Evolutionary conservation across 2,888 invertebrate species (phyloP), one percentile per base, ranked within the genome.

Genomic region (Meiosimyza decipiens): DNA sequence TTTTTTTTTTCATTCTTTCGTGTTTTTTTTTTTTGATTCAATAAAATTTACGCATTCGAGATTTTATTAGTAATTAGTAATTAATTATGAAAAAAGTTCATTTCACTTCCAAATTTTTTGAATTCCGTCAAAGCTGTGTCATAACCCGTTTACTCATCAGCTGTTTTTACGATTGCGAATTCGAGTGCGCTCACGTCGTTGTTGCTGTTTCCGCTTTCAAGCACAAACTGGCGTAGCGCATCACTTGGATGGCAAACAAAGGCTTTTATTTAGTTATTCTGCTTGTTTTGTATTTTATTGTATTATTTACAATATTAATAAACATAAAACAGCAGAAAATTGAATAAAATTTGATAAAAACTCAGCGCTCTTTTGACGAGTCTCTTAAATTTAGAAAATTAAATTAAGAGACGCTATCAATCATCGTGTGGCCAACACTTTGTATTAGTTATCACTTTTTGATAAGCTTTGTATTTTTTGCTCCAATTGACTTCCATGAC

Each of bases 241-340:
- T 54, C 62, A 54, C 52, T 64, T 22, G 51, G 40, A 40, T 33
- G 49, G n/a, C 51, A 47, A 47, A 63, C 63, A 63, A 49, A 63
- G 40, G 63, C 63, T 63, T 49, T 9, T 5, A 40, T 64, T 69
- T 68, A 22, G 50, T 13, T 22, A n/a, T 47, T 54, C 51, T 51
- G n/a, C 71, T 65, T 54, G 18, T 74, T 65, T 16, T 55, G 22
- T 62, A 12, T 71, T 68, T 33, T 16, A 47, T 54, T 72, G 28
- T 73, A 75, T 73, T 69, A 47, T 65, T 65, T 63, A 67, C 52
- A 66, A 60, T 63, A n/a, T 50, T 33, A 28, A 28, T 40, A 40
- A 40, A 7, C 6, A 40, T 40, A 40, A 40, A n/a, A 55, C 55
- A 55, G 11, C n/a, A 28, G n/a, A n/a, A 62, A 62, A 62, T 22